Percentiles rank a stretch among this genome's conserved stretches.
Evolutionary conservation across 1,140 invertebrate species (phyloP).

Genomic region (Anadara kagoshimensis): DNA sequence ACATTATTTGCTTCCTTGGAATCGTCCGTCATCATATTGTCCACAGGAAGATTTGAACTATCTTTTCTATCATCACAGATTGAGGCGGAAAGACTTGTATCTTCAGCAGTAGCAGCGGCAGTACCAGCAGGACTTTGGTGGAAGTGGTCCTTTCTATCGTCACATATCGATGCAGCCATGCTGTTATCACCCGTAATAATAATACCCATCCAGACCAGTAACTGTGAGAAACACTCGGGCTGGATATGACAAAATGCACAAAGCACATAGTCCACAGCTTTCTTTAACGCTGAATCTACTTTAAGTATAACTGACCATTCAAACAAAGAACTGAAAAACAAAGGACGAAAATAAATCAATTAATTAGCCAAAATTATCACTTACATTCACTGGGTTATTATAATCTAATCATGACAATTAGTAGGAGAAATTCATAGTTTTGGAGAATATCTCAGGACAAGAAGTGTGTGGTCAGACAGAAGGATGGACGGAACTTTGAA

Average conservation of each 20-base stretch:
- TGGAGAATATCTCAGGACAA: no score
- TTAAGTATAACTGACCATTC: conserved; percentile 83
- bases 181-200: conserved; percentile 74
- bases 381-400: no score
- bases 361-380: no score
- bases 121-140: conserved; percentile 51
- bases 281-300: conserved; percentile 81
- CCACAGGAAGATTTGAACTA: conserved; percentile 68
- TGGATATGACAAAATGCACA: conserved; percentile 89
- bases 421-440: no score
- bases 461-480: no score
- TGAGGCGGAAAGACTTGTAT: conserved; percentile 72
- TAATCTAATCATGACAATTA: no score
- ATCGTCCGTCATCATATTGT: conserved; percentile 62
- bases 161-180: conserved; percentile 76
- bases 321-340: conserved; percentile 79
- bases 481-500: no score
- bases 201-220: conserved; percentile 85
- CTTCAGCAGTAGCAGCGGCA: conserved; percentile 4
- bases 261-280: conserved; percentile 85
- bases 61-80: conserved; percentile 81
- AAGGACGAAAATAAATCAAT: no score
- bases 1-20: conserved; percentile 60
- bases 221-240: conserved; percentile 83
- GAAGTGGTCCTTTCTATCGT: conserved; percentile 80